These are phyloP conservation scores for Coenonympha arcania DNA, from an alignment of 2,888 invertebrate genomes.

Conservation along the genomic window DNA sequence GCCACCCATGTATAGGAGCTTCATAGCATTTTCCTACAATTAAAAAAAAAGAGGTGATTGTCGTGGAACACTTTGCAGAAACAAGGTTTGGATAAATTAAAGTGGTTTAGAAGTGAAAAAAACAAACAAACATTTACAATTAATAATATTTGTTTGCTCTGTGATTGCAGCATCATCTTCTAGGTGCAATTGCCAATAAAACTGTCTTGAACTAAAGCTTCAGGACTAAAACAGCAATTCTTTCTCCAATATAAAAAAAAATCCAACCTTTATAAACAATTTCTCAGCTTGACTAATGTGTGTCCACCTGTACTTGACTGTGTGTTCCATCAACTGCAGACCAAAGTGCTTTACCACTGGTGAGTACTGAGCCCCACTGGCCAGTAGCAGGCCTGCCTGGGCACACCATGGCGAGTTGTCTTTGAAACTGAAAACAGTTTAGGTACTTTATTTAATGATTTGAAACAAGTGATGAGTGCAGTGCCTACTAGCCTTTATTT, in stretches of 20 bases:
- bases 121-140: too few species aligned
- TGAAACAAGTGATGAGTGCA: too few species aligned
- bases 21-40: slow-evolving; percentile 88
- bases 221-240: too few species aligned
- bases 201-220: too few species aligned
- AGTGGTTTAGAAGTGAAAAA: too few species aligned
- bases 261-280: slow-evolving; percentile 83
- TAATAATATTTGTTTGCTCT: too few species aligned
- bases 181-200: too few species aligned
- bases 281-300: slow-evolving; percentile 90
- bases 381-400: slow-evolving; percentile 86
- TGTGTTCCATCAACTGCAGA: slow-evolving; percentile 92
- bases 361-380: slow-evolving; percentile 81
- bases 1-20: slow-evolving; percentile 84
- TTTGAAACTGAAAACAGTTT: slow-evolving; percentile 75
- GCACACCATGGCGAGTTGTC: slow-evolving; percentile 91
- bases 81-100: too few species aligned
- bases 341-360: slow-evolving; percentile 92
- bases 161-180: too few species aligned
- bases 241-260: too few species aligned
- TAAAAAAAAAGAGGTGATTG: not conserved
- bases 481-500: too few species aligned
- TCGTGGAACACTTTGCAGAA: too few species aligned
- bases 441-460: not conserved
- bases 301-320: slow-evolving; percentile 94